Conservation (phyloP, 2,888 invertebrate species). For the Altica lythri region DNA sequence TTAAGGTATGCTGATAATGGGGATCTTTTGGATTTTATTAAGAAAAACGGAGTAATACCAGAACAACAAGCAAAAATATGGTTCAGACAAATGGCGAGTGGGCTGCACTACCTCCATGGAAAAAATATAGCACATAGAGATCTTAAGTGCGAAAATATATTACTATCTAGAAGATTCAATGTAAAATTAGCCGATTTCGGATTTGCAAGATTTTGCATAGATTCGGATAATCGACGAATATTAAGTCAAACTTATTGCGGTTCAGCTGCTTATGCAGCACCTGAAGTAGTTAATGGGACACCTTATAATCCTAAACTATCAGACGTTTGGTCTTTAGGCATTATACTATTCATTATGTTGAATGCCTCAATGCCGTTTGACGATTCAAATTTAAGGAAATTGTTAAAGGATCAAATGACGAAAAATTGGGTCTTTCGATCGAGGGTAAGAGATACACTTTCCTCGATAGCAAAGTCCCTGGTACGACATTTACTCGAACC, state of each 20-base stretch:
- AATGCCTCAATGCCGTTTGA: constrained; percentile 95
- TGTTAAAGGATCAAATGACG: constrained; percentile 82
- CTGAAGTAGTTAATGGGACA: constrained; percentile 88
- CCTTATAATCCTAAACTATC: constrained; percentile 88
- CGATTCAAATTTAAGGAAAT: constrained; percentile 80
- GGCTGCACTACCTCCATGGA: constrained; percentile 80
- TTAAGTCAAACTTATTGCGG: constrained; percentile 93
- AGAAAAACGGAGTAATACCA: constrained; percentile 74
- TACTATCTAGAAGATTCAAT: constrained; percentile 81
- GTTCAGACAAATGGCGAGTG: constrained; percentile 86
- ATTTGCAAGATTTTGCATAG: constrained; percentile 82
- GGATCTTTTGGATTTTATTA: constrained; percentile 83
- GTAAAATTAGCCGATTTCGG: constrained; percentile 95
- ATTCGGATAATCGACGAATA: constrained; percentile 72
- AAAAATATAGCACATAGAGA: constrained; percentile 89
- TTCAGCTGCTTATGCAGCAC: constrained; percentile 96
- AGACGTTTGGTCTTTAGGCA: constrained; percentile 92
- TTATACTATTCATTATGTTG: constrained; percentile 91
- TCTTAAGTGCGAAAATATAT: constrained; percentile 92
- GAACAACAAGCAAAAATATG: constrained; percentile 81
- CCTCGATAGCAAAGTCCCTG: constrained; percentile 74
- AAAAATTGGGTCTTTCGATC: constrained; percentile 77
- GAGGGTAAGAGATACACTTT: constrained; percentile 71
- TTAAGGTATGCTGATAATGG: constrained; percentile 81
- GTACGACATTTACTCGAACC: constrained; percentile 84